These are phyloP conservation scores for Pelecanus crispus DNA, from an alignment of 2,113 vertebrate species.

Conservation along the genomic window DNA sequence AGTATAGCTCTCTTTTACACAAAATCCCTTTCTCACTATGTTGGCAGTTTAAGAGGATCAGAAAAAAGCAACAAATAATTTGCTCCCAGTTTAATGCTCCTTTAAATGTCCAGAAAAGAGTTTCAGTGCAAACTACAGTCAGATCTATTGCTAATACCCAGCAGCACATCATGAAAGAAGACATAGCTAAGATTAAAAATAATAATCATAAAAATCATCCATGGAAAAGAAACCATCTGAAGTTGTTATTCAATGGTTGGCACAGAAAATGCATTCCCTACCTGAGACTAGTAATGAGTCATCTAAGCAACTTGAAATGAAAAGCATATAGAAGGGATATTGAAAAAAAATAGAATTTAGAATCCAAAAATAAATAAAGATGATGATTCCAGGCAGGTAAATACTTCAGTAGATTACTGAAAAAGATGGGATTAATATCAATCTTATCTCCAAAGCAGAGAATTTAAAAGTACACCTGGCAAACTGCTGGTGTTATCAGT, in stretches of 20 bases:
- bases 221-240: background rate
- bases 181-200: constrained; percentile 36
- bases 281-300: background rate
- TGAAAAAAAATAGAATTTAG: background rate
- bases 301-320: constrained; percentile 5
- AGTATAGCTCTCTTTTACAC: background rate
- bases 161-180: background rate
- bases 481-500: background rate
- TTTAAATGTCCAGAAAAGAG: constrained; percentile 22
- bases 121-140: background rate
- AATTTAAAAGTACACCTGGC: constrained; percentile 2
- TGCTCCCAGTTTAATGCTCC: background rate
- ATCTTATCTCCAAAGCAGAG: background rate
- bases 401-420: background rate
- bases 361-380: background rate
- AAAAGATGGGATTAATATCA: constrained; percentile 10
- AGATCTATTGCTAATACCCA: constrained; percentile 19
- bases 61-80: constrained; percentile 29
- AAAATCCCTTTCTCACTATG: background rate
- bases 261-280: background rate
- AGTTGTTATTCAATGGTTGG: background rate
- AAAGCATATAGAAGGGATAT: background rate
- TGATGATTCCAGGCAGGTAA: background rate
- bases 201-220: constrained; percentile 28
- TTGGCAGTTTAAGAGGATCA: background rate